Evolutionary conservation across 1,140 invertebrate genomes (phyloP), one percentile per base, ranked within the genome.

Genomic region (Zaprionus ghesquierei): DNA sequence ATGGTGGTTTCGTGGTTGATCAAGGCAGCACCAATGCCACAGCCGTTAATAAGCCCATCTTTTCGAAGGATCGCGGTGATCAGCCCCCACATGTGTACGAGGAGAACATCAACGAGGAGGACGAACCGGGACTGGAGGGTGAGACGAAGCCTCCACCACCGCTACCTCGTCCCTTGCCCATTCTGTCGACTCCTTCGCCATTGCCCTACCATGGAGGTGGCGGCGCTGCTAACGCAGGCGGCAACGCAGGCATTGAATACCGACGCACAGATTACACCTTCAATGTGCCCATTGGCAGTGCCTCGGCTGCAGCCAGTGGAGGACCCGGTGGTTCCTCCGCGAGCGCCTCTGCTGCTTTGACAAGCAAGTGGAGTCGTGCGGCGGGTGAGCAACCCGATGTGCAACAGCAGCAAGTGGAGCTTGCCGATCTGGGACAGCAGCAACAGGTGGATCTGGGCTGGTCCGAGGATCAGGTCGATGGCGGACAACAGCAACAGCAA

Each of bases 11-110:
- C 8, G 46, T 84, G 1, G 53, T 85, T 5, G 77, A 80, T 61
- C 15, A 23, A 0, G 79, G 81, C n/a, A 78, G 73, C 18, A 89
- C 90, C 25, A 89, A 90, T 62, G 66, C 75, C 12, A 89, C 90
- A 0, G 80, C 53, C 4, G 72, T 73, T 6, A 76, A 78, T 22
- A 80, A 68, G 23, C 56, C 69, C 2, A 66, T 76, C 5, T 89
- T 90, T 55, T 90, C 86, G 3, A 92, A 86, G 59, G 90, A 92
- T 60, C 89, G 90, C 15, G 90, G 90, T 0, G 90, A 92, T 63
- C 90, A 92, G 56, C 90, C 90, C 0, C 90, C 90, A 0, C 75
- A 91, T 69, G 55, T 70, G 0, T 92, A 90, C 22, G 86, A 90
- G 12, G 90, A 91, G 41, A 51, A 71, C 29, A 68, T 66, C 38